Conservation (phyloP, 1,140 invertebrate genomes). For the Anoplophora glabripennis region DNA sequence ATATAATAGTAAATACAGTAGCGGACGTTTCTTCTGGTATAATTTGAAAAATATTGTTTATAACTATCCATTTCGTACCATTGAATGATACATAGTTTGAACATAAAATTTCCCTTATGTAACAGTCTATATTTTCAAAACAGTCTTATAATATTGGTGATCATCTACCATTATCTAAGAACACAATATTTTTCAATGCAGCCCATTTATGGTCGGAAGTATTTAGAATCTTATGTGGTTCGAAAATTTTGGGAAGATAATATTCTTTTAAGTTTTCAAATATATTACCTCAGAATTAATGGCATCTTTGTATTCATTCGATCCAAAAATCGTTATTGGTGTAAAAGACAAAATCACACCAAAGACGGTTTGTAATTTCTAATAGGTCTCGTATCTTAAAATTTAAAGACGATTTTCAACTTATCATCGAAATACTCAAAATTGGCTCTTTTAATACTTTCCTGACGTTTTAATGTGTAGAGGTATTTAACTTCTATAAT, state of each 20-base stretch:
- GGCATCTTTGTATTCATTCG: slow-evolving; percentile 7
- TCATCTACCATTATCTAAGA: slow-evolving; percentile 8
- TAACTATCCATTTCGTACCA: background rate
- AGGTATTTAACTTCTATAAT: slow-evolving; percentile 25
- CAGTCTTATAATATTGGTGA: slow-evolving; percentile 4
- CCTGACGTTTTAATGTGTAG: slow-evolving; percentile 7
- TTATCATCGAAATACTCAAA: slow-evolving; percentile 11
- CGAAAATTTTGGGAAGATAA: slow-evolving; percentile 3
- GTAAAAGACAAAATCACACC: slow-evolving; percentile 14
- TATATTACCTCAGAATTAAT: slow-evolving; percentile 10
- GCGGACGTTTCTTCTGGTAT: background rate
- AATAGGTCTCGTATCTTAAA: slow-evolving; percentile 19
- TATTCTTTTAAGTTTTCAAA: slow-evolving; percentile 7
- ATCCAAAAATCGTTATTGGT: background rate
- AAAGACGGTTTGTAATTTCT: slow-evolving; percentile 1
- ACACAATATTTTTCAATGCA: background rate
- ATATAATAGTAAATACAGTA: background rate
- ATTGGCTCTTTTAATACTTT: slow-evolving; percentile 7
- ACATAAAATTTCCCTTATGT: background rate
- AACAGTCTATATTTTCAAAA: background rate
- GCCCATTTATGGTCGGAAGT: background rate
- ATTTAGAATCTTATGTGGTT: slow-evolving; percentile 1
- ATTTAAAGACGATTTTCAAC: slow-evolving; percentile 13
- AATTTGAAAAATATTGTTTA: background rate
- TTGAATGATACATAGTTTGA: background rate